Base-by-base conservation (phyloP, 2,888 invertebrate species). In the Choreutis nemorana region DNA sequence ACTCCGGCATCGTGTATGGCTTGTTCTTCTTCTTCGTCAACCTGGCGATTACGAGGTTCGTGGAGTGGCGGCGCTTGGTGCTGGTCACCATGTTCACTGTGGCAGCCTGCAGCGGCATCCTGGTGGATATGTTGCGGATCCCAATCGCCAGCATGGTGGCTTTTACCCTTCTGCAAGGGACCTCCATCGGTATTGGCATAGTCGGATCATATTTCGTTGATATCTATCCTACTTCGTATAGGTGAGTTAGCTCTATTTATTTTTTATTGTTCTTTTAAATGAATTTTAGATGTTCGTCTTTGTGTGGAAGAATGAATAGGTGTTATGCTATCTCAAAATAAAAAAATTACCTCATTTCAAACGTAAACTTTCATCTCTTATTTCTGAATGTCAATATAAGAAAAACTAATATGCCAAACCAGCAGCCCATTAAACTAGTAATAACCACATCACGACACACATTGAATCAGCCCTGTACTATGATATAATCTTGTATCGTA, bases 1-100 rank as follows among this genome's bases (percentile, higher is more conserved):
- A 80, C 39, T 81, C 83, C 23, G 82, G 87, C 3, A 64, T 87
- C 8, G 49, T 73, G 1, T 82, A 85, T 39, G 87, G 87, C 0
- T 45, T 71, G 0, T 72, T 81, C 24, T 84, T 83, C 35, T 62
- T 83, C 1, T 8, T 79, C 0, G 66, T 83, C 7, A 87, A 83
- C 41, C 39, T 85, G 2, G 28, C 71, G 1, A 37, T 51, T 1
- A 39, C 57, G 2, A 49, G 35, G 71, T 77, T 44, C 61, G 85
- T 42, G 54, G 66, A 45, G 43, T 81, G 29, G 68, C 80, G 83
- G 13, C 77, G 81, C 28, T 57, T 66, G 36, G 49, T 83, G 2
- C 48, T 83, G 12, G 45, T 82, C 44, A 34, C 42, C 37, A 56
- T 35, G 44, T 64, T 75, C 25, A 4, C 80, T 0, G 23, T 83